Conservation (phyloP, 2,888 invertebrate genomes). For the Pemphredon lugubris region DNA sequence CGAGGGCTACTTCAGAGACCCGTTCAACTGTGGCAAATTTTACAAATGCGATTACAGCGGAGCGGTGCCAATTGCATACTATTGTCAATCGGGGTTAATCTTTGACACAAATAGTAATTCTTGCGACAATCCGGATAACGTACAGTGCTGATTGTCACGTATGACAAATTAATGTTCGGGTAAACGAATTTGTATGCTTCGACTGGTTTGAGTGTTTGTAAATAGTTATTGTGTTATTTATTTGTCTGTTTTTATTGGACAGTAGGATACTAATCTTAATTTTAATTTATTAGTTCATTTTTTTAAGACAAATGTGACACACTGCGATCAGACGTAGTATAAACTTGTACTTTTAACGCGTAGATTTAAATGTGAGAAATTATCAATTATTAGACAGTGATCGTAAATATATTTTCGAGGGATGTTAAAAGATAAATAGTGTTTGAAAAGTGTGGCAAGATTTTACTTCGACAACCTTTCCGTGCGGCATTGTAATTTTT, state of each 20-base stretch:
- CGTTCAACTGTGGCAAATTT: constrained; percentile 69
- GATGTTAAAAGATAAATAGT: too few species aligned
- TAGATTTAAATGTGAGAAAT: too few species aligned
- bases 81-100: constrained; percentile 56
- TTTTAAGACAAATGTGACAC: too few species aligned
- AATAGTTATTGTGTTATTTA: constrained; percentile 8
- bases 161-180: neutral
- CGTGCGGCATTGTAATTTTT: too few species aligned
- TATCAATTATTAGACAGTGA: too few species aligned
- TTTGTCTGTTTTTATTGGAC: neutral
- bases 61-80: constrained; percentile 53
- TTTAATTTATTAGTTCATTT: too few species aligned
- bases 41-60: constrained; percentile 51
- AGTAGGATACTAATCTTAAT: too few species aligned
- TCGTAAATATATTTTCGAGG: too few species aligned
- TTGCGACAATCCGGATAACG: constrained; percentile 50
- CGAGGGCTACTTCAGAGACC: constrained; percentile 65
- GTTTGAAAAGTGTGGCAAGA: too few species aligned
- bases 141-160: constrained; percentile 56
- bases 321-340: too few species aligned
- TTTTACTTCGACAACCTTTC: too few species aligned
- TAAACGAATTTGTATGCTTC: neutral
- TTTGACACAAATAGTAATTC: constrained; percentile 54
- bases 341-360: too few species aligned
- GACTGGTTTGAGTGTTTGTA: constrained; percentile 1